Evolutionary conservation across 2,113 vertebrate genomes (phyloP).

Genomic region (Helogale parvula): DNA sequence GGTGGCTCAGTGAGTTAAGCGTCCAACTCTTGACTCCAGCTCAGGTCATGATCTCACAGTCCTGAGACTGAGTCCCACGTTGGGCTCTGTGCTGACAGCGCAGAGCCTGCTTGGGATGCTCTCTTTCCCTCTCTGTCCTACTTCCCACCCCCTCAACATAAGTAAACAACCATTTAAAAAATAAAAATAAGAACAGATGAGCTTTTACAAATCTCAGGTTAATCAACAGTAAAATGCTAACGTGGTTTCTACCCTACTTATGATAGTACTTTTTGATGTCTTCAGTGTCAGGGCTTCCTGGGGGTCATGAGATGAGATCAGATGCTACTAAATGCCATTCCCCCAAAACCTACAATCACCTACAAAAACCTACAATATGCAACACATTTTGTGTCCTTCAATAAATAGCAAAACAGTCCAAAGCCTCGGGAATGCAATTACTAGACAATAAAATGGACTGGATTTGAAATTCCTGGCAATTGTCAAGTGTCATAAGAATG

Average conservation of each 20-base stretch:
- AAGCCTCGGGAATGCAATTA: constrained; percentile 7
- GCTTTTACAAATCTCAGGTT: not conserved
- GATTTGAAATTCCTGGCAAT: not conserved
- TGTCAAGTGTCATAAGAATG: not conserved
- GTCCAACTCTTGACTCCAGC: no score
- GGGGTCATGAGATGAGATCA: not conserved
- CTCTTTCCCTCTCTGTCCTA: no score
- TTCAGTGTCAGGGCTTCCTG: not conserved
- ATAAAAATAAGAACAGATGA: not conserved
- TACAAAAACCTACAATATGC: no score
- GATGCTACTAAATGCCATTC: not conserved
- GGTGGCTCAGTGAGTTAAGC: no score
- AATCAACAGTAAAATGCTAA: not conserved
- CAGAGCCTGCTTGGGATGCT: no score
- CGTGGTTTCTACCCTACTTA: not conserved
- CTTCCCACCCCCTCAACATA: not conserved
- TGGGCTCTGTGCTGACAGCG: no score
- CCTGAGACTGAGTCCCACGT: no score
- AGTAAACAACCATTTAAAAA: not conserved
- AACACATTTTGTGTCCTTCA: not conserved
- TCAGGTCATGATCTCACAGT: no score
- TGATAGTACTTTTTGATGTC: not conserved
- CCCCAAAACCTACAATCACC: not conserved
- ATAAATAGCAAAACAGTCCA: not conserved
- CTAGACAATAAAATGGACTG: not conserved